phyloP scores from a whole-genome alignment of 2,888 invertebrate species.

The Sylvicola fuscatus region DNA sequence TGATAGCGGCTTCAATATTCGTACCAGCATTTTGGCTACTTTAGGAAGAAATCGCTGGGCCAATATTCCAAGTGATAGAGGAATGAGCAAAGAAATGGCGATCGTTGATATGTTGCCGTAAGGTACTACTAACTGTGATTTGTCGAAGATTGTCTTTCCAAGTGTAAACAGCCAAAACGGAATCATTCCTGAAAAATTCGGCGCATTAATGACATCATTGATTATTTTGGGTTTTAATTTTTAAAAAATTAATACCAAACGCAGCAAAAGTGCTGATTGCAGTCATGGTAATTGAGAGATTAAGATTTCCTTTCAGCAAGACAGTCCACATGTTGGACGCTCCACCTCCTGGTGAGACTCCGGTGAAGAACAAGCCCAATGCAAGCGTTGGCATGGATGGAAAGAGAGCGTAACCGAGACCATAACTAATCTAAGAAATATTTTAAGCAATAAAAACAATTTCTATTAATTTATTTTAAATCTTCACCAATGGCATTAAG shows the following conservation, averaged over 20 bases:
- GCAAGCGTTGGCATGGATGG: slow-evolving; percentile 46
- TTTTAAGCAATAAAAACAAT: slow-evolving; percentile 24
- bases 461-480: too few species aligned
- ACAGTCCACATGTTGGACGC: slow-evolving; percentile 95
- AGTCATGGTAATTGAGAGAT: slow-evolving; percentile 90
- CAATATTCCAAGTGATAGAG: slow-evolving; percentile 40
- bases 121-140: slow-evolving; percentile 53
- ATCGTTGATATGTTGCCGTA: slow-evolving; percentile 54
- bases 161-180: slow-evolving; percentile 82
- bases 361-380: slow-evolving; percentile 74
- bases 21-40: slow-evolving; percentile 46
- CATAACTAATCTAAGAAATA: slow-evolving; percentile 43
- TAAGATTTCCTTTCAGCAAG: slow-evolving; percentile 76
- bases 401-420: slow-evolving; percentile 48
- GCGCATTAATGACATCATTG: too few species aligned
- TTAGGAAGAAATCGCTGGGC: slow-evolving; percentile 48
- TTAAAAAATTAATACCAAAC: slow-evolving; percentile 34
- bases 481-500: slow-evolving; percentile 65
- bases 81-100: slow-evolving; percentile 55
- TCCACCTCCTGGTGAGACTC: slow-evolving; percentile 79
- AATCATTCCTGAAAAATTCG: slow-evolving; percentile 35
- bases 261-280: slow-evolving; percentile 72
- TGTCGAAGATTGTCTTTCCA: slow-evolving; percentile 52
- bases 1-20: slow-evolving; percentile 70
- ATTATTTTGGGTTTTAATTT: neutral